Conservation (phyloP, 2,113 vertebrate genomes). For the Eira barbara region DNA sequence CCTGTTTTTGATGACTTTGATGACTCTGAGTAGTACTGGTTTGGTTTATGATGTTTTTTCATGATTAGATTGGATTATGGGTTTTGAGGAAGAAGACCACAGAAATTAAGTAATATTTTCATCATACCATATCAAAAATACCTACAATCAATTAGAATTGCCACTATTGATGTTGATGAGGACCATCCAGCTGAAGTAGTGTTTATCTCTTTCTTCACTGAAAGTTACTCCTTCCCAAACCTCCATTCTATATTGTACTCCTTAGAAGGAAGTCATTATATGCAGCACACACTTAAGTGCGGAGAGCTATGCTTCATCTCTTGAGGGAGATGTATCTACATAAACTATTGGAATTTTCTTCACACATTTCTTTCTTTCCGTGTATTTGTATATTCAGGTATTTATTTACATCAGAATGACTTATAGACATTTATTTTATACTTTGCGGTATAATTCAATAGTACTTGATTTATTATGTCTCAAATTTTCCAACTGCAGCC, state of each 20-base stretch:
- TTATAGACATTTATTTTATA: background rate
- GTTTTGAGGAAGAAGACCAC: background rate
- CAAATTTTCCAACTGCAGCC: background rate
- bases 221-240: background rate
- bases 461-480: background rate
- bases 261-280: background rate
- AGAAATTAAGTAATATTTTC: background rate
- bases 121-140: background rate
- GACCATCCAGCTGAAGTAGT: background rate
- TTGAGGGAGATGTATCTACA: background rate
- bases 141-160: background rate
- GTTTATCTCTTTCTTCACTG: background rate
- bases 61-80: background rate
- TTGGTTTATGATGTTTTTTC: background rate
- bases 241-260: background rate
- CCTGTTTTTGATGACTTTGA: background rate
- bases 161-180: background rate
- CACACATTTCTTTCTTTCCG: background rate
- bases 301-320: background rate
- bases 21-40: background rate
- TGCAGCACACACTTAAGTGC: fast-evolving
- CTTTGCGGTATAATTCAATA: background rate
- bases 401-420: background rate
- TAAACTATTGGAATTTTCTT: background rate
- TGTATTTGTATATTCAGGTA: background rate